These are phyloP conservation scores for Micromys minutus DNA, from an alignment of 2,113 vertebrate species.

Conservation along the genomic window DNA sequence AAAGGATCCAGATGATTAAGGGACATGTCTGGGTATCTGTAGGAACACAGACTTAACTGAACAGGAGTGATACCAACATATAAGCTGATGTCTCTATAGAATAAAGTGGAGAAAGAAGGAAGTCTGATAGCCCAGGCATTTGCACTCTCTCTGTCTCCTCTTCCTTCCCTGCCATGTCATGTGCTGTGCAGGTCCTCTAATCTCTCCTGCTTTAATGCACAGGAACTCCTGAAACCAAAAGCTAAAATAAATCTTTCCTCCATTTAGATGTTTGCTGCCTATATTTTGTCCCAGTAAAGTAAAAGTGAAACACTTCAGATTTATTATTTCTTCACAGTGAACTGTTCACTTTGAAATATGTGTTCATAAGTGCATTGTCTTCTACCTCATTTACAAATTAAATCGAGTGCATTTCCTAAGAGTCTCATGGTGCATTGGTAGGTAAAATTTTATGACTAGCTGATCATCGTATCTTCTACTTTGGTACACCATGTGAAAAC, in stretches of 20 bases:
- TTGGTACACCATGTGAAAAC: not conserved
- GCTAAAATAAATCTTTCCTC: not conserved
- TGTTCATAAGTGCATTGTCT: slow-evolving; percentile 34
- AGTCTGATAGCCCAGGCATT: too few relatives aligned
- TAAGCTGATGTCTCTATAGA: accelerated
- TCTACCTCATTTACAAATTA: not conserved
- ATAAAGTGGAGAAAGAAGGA: too few relatives aligned
- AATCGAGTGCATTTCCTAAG: not conserved
- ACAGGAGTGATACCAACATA: not conserved
- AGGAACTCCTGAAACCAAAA: not conserved
- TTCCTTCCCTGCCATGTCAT: too few relatives aligned
- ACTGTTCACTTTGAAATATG: not conserved
- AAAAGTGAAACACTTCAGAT: not conserved
- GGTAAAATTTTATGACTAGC: not conserved
- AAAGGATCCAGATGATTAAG: not conserved
- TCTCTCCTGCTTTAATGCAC: too few relatives aligned
- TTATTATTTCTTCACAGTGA: not conserved
- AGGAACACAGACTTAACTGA: not conserved
- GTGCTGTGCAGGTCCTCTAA: accelerated
- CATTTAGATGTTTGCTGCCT: not conserved
- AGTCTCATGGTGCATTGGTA: not conserved
- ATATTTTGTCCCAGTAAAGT: not conserved
- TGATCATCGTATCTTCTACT: not conserved
- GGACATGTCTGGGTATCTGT: not conserved
- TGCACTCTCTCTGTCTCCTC: not conserved